phyloP scores from a whole-genome alignment of 2,888 invertebrate species.

The Crocallis elinguaria region DNA sequence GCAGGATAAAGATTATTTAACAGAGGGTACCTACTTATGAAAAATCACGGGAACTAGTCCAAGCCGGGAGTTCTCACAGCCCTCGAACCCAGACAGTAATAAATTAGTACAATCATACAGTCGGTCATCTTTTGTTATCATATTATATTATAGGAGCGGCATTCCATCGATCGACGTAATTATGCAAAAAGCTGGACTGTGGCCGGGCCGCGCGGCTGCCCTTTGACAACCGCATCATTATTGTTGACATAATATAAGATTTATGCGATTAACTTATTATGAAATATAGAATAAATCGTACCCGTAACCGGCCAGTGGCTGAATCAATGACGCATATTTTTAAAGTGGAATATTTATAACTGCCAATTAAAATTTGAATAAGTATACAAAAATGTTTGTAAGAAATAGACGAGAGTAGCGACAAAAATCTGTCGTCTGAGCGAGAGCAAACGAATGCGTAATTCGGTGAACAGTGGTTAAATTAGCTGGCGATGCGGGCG shows the following conservation, averaged over 20 bases:
- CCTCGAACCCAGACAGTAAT: slow-evolving; percentile 54
- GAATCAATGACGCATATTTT: not conserved
- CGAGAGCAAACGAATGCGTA: slow-evolving; percentile 63
- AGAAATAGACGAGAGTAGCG: slow-evolving; percentile 12
- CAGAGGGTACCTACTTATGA: too few relatives aligned
- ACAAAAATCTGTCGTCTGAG: slow-evolving; percentile 25
- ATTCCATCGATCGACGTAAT: slow-evolving; percentile 77
- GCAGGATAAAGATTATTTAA: too few relatives aligned
- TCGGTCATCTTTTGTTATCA: slow-evolving; percentile 81
- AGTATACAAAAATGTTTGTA: slow-evolving; percentile 42
- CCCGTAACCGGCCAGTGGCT: not conserved
- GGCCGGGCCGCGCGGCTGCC: slow-evolving; percentile 69
- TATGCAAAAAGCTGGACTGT: slow-evolving; percentile 82
- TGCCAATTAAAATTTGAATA: slow-evolving; percentile 1
- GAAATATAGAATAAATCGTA: slow-evolving; percentile 55
- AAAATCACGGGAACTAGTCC: not conserved
- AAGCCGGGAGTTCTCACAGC: slow-evolving; percentile 57
- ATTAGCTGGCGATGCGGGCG: slow-evolving; percentile 82
- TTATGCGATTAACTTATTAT: slow-evolving; percentile 76
- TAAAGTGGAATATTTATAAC: not conserved
- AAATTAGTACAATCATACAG: slow-evolving; percentile 70
- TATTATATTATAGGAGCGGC: slow-evolving; percentile 79
- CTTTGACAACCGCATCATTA: slow-evolving; percentile 81
- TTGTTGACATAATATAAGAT: slow-evolving; percentile 80
- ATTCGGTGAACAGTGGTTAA: slow-evolving; percentile 81